phyloP scores from a whole-genome alignment of 2,888 invertebrate genomes.

The Nudaria mundana region DNA sequence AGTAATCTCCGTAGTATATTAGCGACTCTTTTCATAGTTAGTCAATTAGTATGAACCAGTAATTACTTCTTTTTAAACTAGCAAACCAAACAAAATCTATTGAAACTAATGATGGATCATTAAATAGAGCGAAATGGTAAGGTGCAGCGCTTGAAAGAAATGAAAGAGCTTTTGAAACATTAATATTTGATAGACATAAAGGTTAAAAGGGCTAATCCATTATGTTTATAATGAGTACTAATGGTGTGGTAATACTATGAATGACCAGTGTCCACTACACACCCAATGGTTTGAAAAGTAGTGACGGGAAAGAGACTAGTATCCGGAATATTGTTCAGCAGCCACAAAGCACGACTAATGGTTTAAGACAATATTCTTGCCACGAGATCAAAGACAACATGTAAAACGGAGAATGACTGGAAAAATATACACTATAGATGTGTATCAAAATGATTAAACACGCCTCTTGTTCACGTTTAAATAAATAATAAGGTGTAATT shows the following conservation, averaged over 20 bases:
- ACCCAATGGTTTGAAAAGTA: too few species aligned
- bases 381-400: conserved; percentile 51
- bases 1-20: conserved; percentile 30
- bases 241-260: conserved; percentile 55
- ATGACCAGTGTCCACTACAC: too few species aligned
- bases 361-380: conserved; percentile 42
- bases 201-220: conserved; percentile 49
- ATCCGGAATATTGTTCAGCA: too few species aligned
- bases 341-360: conserved; percentile 51
- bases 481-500: conserved; percentile 14
- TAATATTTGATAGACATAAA: conserved; percentile 43
- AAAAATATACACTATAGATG: conserved; percentile 35
- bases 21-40: conserved; percentile 12
- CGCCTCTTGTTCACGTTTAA: not conserved
- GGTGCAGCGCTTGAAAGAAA: too few species aligned
- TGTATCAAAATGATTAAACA: not conserved
- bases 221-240: conserved; percentile 49
- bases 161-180: conserved; percentile 24
- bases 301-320: too few species aligned
- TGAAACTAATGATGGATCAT: conserved; percentile 31
- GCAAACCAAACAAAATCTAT: conserved; percentile 30
- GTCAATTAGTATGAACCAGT: conserved; percentile 15
- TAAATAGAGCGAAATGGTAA: too few species aligned
- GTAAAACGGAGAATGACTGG: conserved; percentile 48
- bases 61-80: conserved; percentile 33